Base-by-base conservation (phyloP, 2,797 vertebrate genomes). In the Hozukius guyotensis region DNA sequence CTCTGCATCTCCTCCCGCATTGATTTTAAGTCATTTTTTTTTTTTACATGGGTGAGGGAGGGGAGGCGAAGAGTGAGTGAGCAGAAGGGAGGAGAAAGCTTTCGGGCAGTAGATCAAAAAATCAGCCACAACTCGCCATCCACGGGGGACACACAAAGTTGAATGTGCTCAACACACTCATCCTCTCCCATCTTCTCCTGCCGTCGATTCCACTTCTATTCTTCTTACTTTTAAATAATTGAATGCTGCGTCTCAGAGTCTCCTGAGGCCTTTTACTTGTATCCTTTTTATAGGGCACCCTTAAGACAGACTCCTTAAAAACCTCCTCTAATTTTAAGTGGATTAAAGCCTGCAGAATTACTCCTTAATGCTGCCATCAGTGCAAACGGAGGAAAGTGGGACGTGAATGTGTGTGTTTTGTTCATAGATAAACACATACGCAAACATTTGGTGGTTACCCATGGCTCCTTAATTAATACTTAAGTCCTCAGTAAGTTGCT, bases 321-420 rank as follows among this genome's bases (percentile, higher is more conserved):
- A 72, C 72, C 66, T 86, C 49, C 72, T 85, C 72, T 83, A 72
- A 72, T 87, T 86, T 88, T 82, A 88, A 85, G 65, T 89, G 81
- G 83, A 91, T 91, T 94, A 89, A 88, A 88, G 68, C 66, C 71
- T 66, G 57, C 80, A 85, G 82, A 90, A 84, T 88, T 84, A 88
- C 79, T 70, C 84, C 82, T 80, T 89, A 88, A 90, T 89, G 77
- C 87, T 76, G 75, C 72, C 63, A 77, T 84, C 80, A 71, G 78
- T 79, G 81, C 72, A 83, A 84, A 83, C 49, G 73, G 62, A 70
- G 60, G 65, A 87, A 94, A 89, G 81, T 87, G 79, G 87, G 87
- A 89, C 75, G 61, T 64, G 72, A 61, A 55, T 74, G 73, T 75
- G 72, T 81, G 76, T 82, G 72, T 89, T 81, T 75, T 75, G 64